Conservation (phyloP, 2,113 vertebrate species). For the Nyctereutes procyonoides region DNA sequence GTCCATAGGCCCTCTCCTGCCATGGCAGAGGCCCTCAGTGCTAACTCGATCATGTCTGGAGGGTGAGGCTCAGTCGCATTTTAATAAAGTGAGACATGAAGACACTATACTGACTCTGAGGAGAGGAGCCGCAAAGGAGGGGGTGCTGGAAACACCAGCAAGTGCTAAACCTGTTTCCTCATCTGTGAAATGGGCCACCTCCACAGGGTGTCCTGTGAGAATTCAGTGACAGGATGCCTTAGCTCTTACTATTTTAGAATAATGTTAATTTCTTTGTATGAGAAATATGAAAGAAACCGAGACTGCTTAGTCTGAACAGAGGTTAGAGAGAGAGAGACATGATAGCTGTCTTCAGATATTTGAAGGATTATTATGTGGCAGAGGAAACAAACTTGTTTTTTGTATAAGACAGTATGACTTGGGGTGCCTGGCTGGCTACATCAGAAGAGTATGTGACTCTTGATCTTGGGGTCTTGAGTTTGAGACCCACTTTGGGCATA, state of each 20-base stretch:
- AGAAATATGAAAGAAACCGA: neutral
- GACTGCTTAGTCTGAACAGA: neutral
- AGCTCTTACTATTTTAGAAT: neutral
- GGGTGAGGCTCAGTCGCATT: neutral
- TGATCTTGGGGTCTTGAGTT: neutral
- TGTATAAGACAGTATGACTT: neutral
- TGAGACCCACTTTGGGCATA: neutral
- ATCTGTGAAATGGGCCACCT: neutral
- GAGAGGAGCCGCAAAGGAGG: neutral
- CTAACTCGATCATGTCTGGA: neutral
- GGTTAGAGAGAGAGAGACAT: neutral
- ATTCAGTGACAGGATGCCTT: neutral
- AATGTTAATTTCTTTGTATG: neutral
- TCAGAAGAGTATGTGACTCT: neutral
- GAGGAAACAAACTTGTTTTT: neutral
- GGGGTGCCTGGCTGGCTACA: neutral
- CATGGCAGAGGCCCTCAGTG: neutral
- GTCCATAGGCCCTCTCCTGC: neutral
- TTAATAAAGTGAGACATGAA: neutral
- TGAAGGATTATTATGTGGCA: neutral
- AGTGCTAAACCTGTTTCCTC: neutral
- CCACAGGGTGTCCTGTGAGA: neutral
- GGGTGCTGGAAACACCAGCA: neutral
- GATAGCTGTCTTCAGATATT: neutral
- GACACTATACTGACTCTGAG: neutral